Percentiles rank a stretch among this genome's conserved stretches.
These are phyloP conservation scores for Sphaerodactylus townsendi DNA, from an alignment of 2,113 vertebrate genomes.

Conservation along the genomic window DNA sequence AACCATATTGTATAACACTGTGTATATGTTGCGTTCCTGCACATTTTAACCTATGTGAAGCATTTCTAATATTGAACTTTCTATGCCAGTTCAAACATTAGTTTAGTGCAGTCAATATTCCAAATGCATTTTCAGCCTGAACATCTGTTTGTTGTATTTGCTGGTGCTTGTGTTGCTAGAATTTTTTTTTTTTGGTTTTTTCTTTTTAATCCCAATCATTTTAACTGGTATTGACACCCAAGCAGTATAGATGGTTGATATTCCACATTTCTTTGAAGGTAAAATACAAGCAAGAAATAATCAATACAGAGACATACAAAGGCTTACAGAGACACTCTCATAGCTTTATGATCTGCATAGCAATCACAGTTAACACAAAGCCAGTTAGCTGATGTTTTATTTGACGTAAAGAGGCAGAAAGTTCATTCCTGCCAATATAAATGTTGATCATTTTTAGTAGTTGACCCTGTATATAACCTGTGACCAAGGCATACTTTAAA, in stretches of 20 bases:
- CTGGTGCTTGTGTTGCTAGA: background rate
- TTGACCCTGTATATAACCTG: background rate
- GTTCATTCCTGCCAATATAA: background rate
- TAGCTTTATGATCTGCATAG: background rate
- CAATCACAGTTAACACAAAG: conserved; percentile 3
- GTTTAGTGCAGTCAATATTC: background rate
- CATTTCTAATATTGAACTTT: background rate
- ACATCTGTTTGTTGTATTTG: background rate
- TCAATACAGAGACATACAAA: background rate
- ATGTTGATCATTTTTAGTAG: background rate
- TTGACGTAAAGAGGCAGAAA: background rate
- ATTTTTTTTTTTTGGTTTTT: background rate
- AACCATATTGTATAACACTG: background rate
- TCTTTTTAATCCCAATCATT: background rate
- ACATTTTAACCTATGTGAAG: background rate
- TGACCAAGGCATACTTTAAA: background rate
- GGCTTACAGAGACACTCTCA: background rate
- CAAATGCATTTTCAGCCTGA: background rate
- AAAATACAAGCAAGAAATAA: conserved; percentile 8
- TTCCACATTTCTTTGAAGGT: conserved; percentile 1
- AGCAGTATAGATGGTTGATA: background rate
- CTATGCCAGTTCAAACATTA: background rate
- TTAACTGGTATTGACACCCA: background rate
- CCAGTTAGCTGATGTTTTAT: background rate
- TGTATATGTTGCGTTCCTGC: background rate